A percentile compares a stretch with the other conserved stretches of the same genome.
phyloP scores from a whole-genome alignment of 2,888 invertebrate species.

The Vanessa cardui region DNA sequence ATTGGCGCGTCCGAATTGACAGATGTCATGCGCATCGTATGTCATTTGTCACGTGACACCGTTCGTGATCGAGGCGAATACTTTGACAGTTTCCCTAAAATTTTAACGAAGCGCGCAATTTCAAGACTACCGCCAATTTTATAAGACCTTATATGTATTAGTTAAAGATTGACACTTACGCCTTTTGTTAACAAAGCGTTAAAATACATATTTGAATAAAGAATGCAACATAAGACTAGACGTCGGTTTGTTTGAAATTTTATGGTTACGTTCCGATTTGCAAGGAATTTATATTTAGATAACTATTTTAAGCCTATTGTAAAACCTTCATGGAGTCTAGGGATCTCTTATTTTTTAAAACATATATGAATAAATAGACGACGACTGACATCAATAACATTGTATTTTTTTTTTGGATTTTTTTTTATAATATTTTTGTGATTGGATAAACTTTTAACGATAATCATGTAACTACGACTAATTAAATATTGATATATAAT shows the following conservation, averaged over 20 bases:
- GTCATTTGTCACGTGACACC: too few species aligned
- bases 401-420: not conserved
- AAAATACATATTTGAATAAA: not conserved
- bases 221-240: not conserved
- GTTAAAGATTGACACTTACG: not conserved
- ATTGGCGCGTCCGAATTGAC: too few species aligned
- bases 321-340: slow-evolving; percentile 15
- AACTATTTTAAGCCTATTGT: slow-evolving; percentile 11
- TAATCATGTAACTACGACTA: slow-evolving; percentile 6
- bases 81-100: too few species aligned
- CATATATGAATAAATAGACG: slow-evolving; percentile 26
- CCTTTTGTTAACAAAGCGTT: not conserved
- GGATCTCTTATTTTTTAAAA: slow-evolving; percentile 1
- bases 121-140: too few species aligned
- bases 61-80: too few species aligned
- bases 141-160: too few species aligned
- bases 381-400: slow-evolving; percentile 16
- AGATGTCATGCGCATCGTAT: too few species aligned
- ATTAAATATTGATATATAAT: slow-evolving; percentile 7
- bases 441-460: slow-evolving; percentile 4
- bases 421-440: slow-evolving; percentile 15
- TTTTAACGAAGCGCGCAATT: too few species aligned
- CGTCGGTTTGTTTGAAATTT: not conserved
- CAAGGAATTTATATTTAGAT: not conserved
- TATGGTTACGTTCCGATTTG: not conserved